Evolutionary conservation across 1,140 invertebrate genomes (phyloP).

Genomic region (Rhysida immarginata): DNA sequence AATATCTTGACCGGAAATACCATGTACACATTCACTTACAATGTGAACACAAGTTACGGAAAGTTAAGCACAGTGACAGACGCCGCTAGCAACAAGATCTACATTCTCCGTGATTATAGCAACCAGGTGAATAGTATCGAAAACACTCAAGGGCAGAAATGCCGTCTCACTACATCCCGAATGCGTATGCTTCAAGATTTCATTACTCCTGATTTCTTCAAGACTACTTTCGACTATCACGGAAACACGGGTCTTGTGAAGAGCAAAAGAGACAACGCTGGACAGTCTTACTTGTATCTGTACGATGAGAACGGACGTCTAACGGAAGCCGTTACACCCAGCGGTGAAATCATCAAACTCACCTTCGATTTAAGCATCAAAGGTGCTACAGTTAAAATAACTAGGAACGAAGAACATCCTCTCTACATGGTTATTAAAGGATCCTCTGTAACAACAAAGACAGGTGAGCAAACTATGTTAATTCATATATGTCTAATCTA

Average conservation of each 20-base stretch:
- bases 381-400: constrained; percentile 70
- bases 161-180: constrained; percentile 67
- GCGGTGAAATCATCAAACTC: constrained; percentile 63
- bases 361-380: constrained; percentile 74
- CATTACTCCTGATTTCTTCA: constrained; percentile 77
- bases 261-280: constrained; percentile 73
- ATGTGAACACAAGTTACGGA: constrained; percentile 89
- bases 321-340: constrained; percentile 76
- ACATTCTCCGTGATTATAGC: constrained; percentile 64
- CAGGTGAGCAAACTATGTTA: constrained; percentile 13
- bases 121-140: constrained; percentile 71
- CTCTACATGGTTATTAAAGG: constrained; percentile 74
- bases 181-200: constrained; percentile 78
- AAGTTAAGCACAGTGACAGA: constrained; percentile 84
- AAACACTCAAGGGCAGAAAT: constrained; percentile 85
- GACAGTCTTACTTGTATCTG: constrained; percentile 80
- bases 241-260: constrained; percentile 72
- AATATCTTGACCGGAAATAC: constrained; percentile 85
- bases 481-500: neutral
- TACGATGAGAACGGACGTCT: constrained; percentile 89
- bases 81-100: constrained; percentile 80
- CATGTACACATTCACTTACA: constrained; percentile 84
- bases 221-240: constrained; percentile 84
- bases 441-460: constrained; percentile 42
- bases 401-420: constrained; percentile 62